phyloP scores from a whole-genome alignment of 2,888 invertebrate genomes.

The Adelphocoris suturalis region DNA sequence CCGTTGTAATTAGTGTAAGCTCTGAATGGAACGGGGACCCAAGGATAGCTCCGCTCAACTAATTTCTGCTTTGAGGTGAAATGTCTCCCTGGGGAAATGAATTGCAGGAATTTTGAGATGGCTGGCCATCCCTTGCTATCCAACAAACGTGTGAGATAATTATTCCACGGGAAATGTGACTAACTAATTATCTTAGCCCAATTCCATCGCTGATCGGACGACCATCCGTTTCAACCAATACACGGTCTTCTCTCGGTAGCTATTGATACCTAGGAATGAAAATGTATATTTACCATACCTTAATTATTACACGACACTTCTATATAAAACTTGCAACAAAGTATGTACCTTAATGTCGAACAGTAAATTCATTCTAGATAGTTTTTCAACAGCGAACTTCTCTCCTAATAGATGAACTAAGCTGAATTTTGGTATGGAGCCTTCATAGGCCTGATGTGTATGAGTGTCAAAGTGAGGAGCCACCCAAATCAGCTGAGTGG shows the following conservation, averaged over 20 bases:
- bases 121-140: not conserved
- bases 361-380: no score
- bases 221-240: not conserved
- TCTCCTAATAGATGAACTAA: no score
- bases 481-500: no score
- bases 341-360: no score
- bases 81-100: conserved; percentile 61
- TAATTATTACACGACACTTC: no score
- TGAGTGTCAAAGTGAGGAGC: no score
- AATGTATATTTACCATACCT: no score
- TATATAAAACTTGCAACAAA: no score
- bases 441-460: no score
- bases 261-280: no score
- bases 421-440: no score
- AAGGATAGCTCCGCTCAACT: conserved; percentile 62
- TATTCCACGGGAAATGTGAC: not conserved
- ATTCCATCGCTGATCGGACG: not conserved
- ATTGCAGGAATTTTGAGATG: conserved; percentile 41
- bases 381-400: no score
- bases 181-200: conserved; percentile 29
- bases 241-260: not conserved
- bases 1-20: conserved; percentile 57
- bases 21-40: conserved; percentile 55
- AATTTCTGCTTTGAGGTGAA: conserved; percentile 55
- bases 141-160: not conserved